Evolutionary conservation across 1,140 invertebrate genomes (phyloP), one percentile per base, ranked within the genome.

Genomic region (Epicauta chinensis): DNA sequence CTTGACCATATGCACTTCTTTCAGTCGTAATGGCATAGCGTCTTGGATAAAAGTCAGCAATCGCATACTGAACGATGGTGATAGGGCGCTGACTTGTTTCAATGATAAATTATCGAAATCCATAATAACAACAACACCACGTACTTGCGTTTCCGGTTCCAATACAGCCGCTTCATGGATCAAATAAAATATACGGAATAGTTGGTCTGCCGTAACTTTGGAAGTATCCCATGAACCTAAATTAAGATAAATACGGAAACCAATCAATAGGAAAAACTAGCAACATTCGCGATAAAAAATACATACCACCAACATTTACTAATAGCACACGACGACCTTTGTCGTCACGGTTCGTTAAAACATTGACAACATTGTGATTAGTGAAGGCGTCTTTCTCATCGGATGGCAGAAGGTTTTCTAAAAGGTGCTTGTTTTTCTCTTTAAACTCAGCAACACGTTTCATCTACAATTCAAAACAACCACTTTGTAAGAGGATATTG

Each of bases 1-100:
- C 65, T 92, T 93, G 0, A 95, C 83, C 61, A 95, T 86, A 71
- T 94, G 91, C 9, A 94, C 86, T 67, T 91, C 89, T 69, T 91
- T 92, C 59, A 94, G 79, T 52, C 91, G 77, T 11, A 91, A 73
- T 16, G 91, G 91, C 82, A 93, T 91, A 2, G 89, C 89, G 54
- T 93, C 89, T 68, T 91, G 88, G 49, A 91, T 87, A 68, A 89
- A 91, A 12, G 76, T 79, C 36, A 91, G 76, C 14, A 90, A 76
- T 50, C 81, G 77, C 71, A 83, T 81, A 15, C 84, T 85, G 65
- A 88, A 89, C 1, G 79, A 68, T 14, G 84, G 85, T 1, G 81
- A 79, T n/a, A 89, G 67, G 1, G 78, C 81, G 71, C 66, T 63
- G 61, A 79, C 76, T 74, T 91, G 87, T 66, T 80, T 80, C 78